Evolutionary conservation across 2,888 invertebrate genomes (phyloP).

Genomic region (Dicyrtomina minuta): DNA sequence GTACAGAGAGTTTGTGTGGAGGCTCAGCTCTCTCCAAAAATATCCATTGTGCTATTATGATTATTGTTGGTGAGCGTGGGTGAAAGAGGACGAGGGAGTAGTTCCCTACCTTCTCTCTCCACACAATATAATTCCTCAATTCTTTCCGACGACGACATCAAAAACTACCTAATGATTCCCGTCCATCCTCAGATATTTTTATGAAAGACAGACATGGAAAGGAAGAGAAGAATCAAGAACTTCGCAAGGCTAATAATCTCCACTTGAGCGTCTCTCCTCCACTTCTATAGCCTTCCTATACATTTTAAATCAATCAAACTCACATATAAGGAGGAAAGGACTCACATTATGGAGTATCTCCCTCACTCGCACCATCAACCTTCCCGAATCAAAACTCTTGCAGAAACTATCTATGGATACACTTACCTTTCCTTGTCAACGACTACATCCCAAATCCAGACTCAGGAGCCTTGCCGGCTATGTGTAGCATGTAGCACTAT

Average conservation of each 20-base stretch:
- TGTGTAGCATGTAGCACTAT: too few species aligned
- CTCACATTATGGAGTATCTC: constrained; percentile 9
- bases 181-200: constrained; percentile 13
- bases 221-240: background rate
- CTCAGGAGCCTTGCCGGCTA: too few species aligned
- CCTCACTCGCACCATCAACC: constrained; percentile 4
- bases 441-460: too few species aligned
- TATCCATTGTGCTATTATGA: too few species aligned
- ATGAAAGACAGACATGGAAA: constrained; percentile 11
- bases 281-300: background rate
- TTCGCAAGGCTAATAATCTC: constrained; percentile 15
- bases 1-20: too few species aligned
- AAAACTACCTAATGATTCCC: constrained; percentile 12
- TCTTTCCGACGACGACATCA: background rate
- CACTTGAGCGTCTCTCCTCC: background rate
- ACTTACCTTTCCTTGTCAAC: background rate
- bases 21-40: background rate
- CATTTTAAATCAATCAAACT: constrained; percentile 33
- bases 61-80: too few species aligned
- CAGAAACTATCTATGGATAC: background rate
- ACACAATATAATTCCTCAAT: background rate
- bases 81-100: background rate
- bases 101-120: background rate
- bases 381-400: constrained; percentile 1
- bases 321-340: constrained; percentile 11